Evolutionary conservation across 2,113 vertebrate species (phyloP), one percentile per base, ranked within the genome.

Genomic region (Xiphophorus maculatus): DNA sequence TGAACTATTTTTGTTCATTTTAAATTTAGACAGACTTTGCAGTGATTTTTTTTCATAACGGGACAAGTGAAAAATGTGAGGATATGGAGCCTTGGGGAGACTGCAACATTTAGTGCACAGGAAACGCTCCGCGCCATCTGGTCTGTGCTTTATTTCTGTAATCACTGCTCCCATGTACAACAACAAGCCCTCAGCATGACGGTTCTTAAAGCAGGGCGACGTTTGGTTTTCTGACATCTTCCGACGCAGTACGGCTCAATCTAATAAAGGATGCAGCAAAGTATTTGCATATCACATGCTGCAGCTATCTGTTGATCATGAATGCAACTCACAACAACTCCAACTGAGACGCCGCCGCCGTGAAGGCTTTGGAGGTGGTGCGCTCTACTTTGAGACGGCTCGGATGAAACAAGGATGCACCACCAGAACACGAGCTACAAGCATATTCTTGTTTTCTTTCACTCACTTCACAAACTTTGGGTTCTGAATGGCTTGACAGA

Each of bases 401-500:
- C 75, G 74, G 90, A 93, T 93, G 77, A 93, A 92, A 93, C 64
- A 3, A 42, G 42, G 8, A 54, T 29, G 60, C 70, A 61, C 68
- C 76, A 44, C 74, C 74, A 72, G 81, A 82, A 88, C 76, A 83
- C 72, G 66, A 69, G 76, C 88, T 85, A 25, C 58, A 89, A 84
- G 88, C 83, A 37, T 10, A 82, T 87, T 73, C 73, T 63, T 33
- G 69, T 75, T 77, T 88, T 88, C 71, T 86, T 74, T 64, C 72
- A 64, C 65, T 74, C 79, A 84, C 84, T 87, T 86, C 79, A 85
- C 74, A 88, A 92, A 90, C 76, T 87, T 76, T 73, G 51, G 64
- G 76, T 80, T 86, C 71, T 22, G 72, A 85, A 78, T 81, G 77
- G 78, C 79, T 90, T 93, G 92, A 94, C 91, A 93, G 92, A 93